phyloP scores from a whole-genome alignment of 1,140 invertebrate genomes.

The Psix sp. region DNA sequence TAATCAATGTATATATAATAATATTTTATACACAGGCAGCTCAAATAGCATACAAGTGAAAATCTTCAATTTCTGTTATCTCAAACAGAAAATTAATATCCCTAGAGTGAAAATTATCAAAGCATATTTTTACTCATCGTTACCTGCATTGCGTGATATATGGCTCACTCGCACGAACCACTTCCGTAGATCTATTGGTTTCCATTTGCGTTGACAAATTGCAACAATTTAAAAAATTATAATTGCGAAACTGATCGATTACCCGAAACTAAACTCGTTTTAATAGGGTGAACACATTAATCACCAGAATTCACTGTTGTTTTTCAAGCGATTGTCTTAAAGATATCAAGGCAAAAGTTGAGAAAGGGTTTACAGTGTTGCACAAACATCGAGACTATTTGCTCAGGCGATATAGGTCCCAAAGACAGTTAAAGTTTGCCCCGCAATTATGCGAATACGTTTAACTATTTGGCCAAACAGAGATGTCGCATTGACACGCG shows the following conservation, averaged over 20 bases:
- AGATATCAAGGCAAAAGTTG: no score
- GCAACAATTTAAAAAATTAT: constrained; percentile 71
- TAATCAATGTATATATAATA: no score
- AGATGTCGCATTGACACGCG: constrained; percentile 55
- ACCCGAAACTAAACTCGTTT: no score
- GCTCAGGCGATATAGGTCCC: background rate
- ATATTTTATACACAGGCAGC: no score
- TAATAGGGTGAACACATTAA: no score
- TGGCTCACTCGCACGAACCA: constrained; percentile 68
- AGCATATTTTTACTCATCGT: constrained; percentile 53
- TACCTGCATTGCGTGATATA: constrained; percentile 64
- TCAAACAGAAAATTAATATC: constrained; percentile 32
- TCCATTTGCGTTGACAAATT: constrained; percentile 67
- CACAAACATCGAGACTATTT: no score
- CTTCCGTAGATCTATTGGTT: constrained; percentile 63
- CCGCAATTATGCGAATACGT: constrained; percentile 61
- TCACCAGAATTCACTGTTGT: no score
- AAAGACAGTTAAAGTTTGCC: constrained; percentile 41
- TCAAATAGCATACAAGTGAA: no score
- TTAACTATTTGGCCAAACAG: constrained; percentile 60
- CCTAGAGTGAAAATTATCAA: constrained; percentile 38
- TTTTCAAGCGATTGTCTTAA: no score
- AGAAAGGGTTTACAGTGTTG: no score
- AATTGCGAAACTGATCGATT: no score
- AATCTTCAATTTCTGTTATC: no score